Evolutionary conservation across 2,888 invertebrate genomes (phyloP).

Genomic region (Periphyllus acericola): DNA sequence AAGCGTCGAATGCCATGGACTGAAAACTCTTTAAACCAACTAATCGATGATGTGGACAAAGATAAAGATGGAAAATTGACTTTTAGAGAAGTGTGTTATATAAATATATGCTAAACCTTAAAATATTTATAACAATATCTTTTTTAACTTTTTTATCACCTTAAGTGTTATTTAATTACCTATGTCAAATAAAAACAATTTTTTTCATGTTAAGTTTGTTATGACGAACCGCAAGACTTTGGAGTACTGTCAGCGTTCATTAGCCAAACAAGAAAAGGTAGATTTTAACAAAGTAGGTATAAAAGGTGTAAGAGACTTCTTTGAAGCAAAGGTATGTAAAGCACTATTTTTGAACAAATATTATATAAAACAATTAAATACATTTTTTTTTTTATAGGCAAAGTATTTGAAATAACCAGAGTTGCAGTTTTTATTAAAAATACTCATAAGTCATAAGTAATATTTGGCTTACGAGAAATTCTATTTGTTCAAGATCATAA

Average conservation of each 20-base stretch:
- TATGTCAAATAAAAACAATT: neutral
- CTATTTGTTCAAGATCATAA: neutral
- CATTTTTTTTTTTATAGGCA: constrained; percentile 25
- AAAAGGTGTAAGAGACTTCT: constrained; percentile 51
- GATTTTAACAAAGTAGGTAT: constrained; percentile 56
- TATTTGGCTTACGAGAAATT: neutral
- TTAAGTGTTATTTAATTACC: no score
- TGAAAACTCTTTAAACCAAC: constrained; percentile 49
- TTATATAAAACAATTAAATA: neutral
- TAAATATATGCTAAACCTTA: neutral
- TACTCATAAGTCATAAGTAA: neutral
- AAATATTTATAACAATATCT: neutral
- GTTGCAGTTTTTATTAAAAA: neutral
- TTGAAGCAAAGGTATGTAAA: constrained; percentile 40
- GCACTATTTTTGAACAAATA: neutral
- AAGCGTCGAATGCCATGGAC: constrained; percentile 52
- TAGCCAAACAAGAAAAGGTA: constrained; percentile 57
- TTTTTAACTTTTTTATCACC: no score
- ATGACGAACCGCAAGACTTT: constrained; percentile 48
- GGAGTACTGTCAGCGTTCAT: constrained; percentile 43
- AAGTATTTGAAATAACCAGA: constrained; percentile 37
- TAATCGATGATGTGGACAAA: constrained; percentile 39
- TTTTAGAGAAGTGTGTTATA: constrained; percentile 51
- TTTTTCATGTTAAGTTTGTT: constrained; percentile 34
- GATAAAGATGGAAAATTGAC: constrained; percentile 54